Percentiles rank a stretch among this genome's conserved stretches.
phyloP scores from a whole-genome alignment of 2,113 vertebrate genomes.

The Mesocricetus auratus region DNA sequence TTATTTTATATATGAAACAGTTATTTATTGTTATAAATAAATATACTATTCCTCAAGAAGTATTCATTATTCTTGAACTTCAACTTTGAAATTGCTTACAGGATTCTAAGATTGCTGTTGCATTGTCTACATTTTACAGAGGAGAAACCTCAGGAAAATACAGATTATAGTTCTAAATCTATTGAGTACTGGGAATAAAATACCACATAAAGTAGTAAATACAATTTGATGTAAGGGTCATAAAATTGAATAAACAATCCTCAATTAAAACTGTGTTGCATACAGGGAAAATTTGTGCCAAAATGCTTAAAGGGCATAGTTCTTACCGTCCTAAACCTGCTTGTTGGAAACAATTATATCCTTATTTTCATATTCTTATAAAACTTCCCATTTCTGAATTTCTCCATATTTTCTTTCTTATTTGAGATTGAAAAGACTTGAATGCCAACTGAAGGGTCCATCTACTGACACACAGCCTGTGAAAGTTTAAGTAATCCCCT shows the following conservation, averaged over 20 bases:
- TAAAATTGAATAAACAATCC: background rate
- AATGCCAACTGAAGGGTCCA: background rate
- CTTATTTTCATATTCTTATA: background rate
- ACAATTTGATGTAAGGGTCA: slow-evolving; percentile 42
- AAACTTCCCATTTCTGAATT: background rate
- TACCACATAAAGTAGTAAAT: background rate
- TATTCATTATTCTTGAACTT: slow-evolving; percentile 1
- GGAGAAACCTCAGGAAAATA: slow-evolving; percentile 22
- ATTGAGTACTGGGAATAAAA: background rate
- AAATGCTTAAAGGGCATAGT: background rate
- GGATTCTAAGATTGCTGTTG: background rate
- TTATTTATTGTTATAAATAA: slow-evolving; percentile 33
- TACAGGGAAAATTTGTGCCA: background rate
- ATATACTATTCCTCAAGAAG: background rate
- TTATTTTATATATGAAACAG: background rate
- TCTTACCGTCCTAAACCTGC: background rate
- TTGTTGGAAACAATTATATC: slow-evolving; percentile 21
- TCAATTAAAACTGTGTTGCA: background rate
- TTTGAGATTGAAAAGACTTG: background rate
- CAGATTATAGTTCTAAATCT: background rate
- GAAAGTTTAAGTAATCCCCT: slow-evolving; percentile 60
- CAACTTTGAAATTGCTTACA: background rate
- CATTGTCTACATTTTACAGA: background rate
- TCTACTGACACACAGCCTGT: slow-evolving; percentile 7
- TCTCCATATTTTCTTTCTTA: slow-evolving; percentile 41